Evolutionary conservation across 2,113 vertebrate species (phyloP).

Genomic region (Globicephala melas): DNA sequence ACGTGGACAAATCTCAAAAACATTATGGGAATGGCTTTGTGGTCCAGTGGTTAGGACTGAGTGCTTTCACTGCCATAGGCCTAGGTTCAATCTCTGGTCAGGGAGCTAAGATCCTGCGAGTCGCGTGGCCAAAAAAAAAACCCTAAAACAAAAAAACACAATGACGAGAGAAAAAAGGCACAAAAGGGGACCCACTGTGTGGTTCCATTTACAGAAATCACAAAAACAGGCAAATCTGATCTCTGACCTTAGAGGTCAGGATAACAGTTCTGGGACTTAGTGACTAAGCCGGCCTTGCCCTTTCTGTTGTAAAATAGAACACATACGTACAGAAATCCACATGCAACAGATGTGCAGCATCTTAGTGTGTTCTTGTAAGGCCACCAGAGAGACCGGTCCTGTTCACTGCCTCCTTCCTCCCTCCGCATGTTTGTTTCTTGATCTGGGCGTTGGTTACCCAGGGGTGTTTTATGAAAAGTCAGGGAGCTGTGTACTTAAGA

Average conservation of each 20-base stretch:
- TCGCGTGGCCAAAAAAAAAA: not conserved
- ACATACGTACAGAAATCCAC: not conserved
- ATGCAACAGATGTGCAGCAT: rapidly evolving
- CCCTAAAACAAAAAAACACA: too few relatives aligned
- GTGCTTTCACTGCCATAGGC: not conserved
- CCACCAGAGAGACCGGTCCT: not conserved
- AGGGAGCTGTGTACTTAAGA: not conserved
- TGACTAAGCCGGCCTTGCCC: not conserved
- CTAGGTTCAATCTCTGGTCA: not conserved
- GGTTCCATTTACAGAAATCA: not conserved
- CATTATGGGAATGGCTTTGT: not conserved
- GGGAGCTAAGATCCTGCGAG: not conserved
- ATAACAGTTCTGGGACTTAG: not conserved
- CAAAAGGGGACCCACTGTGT: not conserved
- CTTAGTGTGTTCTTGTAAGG: not conserved
- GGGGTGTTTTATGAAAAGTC: not conserved
- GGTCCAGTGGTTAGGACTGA: not conserved
- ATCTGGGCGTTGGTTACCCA: not conserved
- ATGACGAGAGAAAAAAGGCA: not conserved
- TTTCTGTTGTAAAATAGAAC: not conserved
- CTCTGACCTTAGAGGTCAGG: not conserved
- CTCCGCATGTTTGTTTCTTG: not conserved
- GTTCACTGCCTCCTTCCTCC: not conserved
- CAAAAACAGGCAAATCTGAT: not conserved
- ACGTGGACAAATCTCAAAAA: not conserved